phyloP scores from a whole-genome alignment of 1,140 invertebrate genomes.

The Meteorus sp. region DNA sequence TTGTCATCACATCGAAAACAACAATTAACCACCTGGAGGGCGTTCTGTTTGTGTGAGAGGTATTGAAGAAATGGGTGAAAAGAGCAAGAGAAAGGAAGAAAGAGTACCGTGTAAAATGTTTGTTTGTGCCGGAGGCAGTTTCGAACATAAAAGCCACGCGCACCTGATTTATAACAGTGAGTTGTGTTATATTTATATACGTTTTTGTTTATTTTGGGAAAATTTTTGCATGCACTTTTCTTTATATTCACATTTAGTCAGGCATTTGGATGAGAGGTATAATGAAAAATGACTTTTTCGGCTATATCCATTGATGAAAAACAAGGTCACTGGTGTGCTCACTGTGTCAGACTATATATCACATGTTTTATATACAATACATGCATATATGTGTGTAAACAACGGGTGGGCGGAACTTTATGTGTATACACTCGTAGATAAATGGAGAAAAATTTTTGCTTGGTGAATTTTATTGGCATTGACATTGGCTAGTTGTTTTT shows the following conservation, averaged over 20 bases:
- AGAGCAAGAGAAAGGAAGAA: slow-evolving; percentile 3
- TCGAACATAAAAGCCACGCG: slow-evolving; percentile 37
- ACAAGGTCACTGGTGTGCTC: slow-evolving; percentile 31
- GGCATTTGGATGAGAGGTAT: not conserved
- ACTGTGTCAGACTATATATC: slow-evolving; percentile 17
- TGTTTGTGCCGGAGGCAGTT: too few relatives aligned
- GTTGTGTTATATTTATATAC: not conserved
- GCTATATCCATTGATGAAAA: slow-evolving; percentile 30
- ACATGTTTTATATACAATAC: not conserved
- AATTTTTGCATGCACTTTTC: not conserved
- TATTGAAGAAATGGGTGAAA: too few relatives aligned
- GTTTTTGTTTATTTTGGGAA: not conserved
- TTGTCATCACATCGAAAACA: too few relatives aligned
- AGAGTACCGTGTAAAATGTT: too few relatives aligned
- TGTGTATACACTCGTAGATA: too few relatives aligned
- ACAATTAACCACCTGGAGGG: slow-evolving; percentile 36
- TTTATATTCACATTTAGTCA: not conserved
- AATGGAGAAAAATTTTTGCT: too few relatives aligned
- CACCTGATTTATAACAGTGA: slow-evolving; percentile 40
- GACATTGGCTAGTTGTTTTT: too few relatives aligned
- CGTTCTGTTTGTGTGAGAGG: too few relatives aligned
- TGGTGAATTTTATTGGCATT: too few relatives aligned
- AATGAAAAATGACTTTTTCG: too few relatives aligned
- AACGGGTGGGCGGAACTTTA: too few relatives aligned
- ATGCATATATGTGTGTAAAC: not conserved